Evolutionary conservation across 2,797 vertebrate genomes (phyloP).

Genomic region (Sebastes melanostomus): DNA sequence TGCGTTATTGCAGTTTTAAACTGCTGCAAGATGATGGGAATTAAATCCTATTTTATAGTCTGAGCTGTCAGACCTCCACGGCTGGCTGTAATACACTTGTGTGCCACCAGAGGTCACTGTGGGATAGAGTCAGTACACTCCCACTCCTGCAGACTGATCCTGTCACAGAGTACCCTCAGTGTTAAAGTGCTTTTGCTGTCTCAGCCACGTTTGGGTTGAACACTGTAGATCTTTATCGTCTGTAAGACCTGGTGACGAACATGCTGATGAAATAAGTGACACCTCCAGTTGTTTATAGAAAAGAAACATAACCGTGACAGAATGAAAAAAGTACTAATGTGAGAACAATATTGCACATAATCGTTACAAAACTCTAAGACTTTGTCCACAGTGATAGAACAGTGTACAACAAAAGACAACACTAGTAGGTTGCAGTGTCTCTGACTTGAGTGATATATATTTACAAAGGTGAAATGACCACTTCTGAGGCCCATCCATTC

Average conservation of each 20-base stretch:
- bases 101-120: constrained; percentile 73
- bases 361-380: constrained; percentile 76
- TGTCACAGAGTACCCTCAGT: constrained; percentile 40
- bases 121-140: constrained; percentile 38
- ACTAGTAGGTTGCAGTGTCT: constrained; percentile 77
- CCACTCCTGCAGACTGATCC: constrained; percentile 16
- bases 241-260: constrained; percentile 60
- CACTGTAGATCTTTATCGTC: constrained; percentile 52
- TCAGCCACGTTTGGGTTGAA: constrained; percentile 73
- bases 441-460: constrained; percentile 73
- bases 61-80: constrained; percentile 32
- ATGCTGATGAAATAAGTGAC: constrained; percentile 55
- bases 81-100: constrained; percentile 65
- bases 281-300: constrained; percentile 28
- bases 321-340: constrained; percentile 38
- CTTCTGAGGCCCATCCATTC: constrained; percentile 62
- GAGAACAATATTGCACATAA: constrained; percentile 82
- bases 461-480: constrained; percentile 76
- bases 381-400: constrained; percentile 81
- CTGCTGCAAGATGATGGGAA: constrained; percentile 47
- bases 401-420: constrained; percentile 79
- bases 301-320: constrained; percentile 21
- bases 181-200: constrained; percentile 80
- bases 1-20: constrained; percentile 50
- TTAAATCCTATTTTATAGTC: constrained; percentile 6